Evolutionary conservation across 2,113 vertebrate genomes (phyloP), one percentile per base, ranked within the genome.

Genomic region (Gnathonemus longibarbis): DNA sequence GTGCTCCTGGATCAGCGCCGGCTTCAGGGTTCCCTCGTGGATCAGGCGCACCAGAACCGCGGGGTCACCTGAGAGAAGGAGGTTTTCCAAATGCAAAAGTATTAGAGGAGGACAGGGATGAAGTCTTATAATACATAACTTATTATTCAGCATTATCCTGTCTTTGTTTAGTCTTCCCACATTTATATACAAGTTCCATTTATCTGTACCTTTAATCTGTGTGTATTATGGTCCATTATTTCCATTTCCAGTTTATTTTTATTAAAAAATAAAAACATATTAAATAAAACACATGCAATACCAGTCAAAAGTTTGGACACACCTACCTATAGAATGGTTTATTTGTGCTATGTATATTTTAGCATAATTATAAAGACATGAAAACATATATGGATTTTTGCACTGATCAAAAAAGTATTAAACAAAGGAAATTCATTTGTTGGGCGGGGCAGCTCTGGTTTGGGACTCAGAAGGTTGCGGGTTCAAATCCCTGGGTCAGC

Each of bases 21-120:
- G 95, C 90, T 94, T 97, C 89, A 98, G 96, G 52, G 93, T 89
- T 0, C 97, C 97, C 7, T 98, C 97, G 77, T 98, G 98, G 89
- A 99, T 96, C 48, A 98, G 95, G 90, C 97, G 96, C 89, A 98
- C 97, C 94, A 99, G 93, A 89, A 93, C 94, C 21, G 97, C 97
- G 5, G 96, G 96, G 88, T 97, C 96, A 90, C 97, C 98, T 99
- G 90, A 92, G 93, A 89, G 48, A 42, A 56, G 93, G 39, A 13
- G 27, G 10, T 53, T 19, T 86, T 9, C 66, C 52, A 58, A 94
- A 45, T 15, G 31, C 45, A 48, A 11, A 19, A 6, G 35, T 35
- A 17, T 27, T 42, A 19, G 11, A 42, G 31, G 9, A 42, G 35
- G 35, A 27, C 24, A 17, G 70, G 70, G 70, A 1, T 0, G 70